Base-by-base conservation (phyloP, 53 echinoderm and acorn worm species). In the Stichopus horrens region DNA sequence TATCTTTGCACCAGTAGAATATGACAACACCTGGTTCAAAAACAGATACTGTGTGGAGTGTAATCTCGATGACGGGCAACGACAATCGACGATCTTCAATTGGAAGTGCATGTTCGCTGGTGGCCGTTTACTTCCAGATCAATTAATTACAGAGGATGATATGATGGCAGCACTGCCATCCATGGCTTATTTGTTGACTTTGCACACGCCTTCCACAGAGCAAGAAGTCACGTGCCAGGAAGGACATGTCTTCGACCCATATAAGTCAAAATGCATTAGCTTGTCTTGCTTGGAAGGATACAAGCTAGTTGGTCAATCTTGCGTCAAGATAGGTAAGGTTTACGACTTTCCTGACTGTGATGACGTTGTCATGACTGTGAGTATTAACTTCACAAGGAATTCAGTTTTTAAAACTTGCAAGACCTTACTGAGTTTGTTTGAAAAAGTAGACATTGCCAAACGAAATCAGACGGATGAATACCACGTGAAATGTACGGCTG, bases 201-300 rank as follows among this genome's bases (percentile, higher is more conserved):
- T 78, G 7, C 4, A 55, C n/a, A 37, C 53, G 18, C 53, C 18
- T 53, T 54, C 52, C n/a, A 53, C 14, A 53, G 55, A 53, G 51
- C 16, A 78, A 54, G 18, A 53, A 53, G 14, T 74, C 51, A 51
- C 73, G 18, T 91, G 91, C 66, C 74, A 79, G 10, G 54, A 52
- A 16, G 83, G 83, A 8, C 74, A 80, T 21, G 91, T 88, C 10
- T 91, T 73, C 57, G 88, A 91, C 75, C 82, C 87, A 52, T 37
- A 10, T 51, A 21, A 52, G 11, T 21, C 66, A 55, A 21, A 54
- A 52, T 91, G 91, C 55, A 20, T 91, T 52, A 68, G 53, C 0
- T 71, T 91, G 14, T 73, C 74, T 13, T 91, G 91, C 16, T 57
- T 71, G 10, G 74, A 80, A 19, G 88, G 91, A 22, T 82, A 22